Evolutionary conservation across 2,797 vertebrate genomes (phyloP).

Genomic region (Myotis myotis): DNA sequence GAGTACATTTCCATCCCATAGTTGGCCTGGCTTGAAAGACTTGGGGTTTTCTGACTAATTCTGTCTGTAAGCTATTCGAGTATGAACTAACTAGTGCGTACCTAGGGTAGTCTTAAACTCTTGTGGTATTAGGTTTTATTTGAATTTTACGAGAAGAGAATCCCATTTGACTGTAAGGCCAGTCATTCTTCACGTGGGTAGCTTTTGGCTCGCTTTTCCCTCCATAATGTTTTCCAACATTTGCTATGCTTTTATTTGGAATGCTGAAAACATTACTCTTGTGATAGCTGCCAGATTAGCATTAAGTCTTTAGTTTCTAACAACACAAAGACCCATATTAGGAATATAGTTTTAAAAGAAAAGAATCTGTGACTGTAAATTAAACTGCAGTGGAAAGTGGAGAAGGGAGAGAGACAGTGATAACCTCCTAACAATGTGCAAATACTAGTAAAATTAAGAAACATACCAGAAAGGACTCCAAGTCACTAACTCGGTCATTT

Average conservation of each 20-base stretch:
- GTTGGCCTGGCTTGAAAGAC: background rate
- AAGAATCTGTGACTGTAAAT: background rate
- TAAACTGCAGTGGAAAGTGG: background rate
- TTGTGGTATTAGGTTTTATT: background rate
- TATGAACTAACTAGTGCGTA: background rate
- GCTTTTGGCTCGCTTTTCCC: background rate
- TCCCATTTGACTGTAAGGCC: background rate
- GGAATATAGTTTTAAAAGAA: background rate
- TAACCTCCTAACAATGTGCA: background rate
- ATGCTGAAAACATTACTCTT: background rate
- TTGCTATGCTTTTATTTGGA: conserved; percentile 43
- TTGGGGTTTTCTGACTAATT: conserved; percentile 5
- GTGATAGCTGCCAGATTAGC: background rate
- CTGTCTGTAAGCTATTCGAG: background rate
- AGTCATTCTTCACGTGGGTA: background rate
- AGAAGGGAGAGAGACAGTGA: background rate
- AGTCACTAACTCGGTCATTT: background rate
- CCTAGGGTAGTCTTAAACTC: conserved; percentile 17
- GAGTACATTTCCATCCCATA: background rate
- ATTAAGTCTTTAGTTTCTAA: conserved; percentile 15
- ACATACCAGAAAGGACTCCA: background rate
- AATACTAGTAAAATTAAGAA: background rate
- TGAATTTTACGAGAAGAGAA: conserved; percentile 59
- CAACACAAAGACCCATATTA: background rate
- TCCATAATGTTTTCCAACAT: background rate